Evolutionary conservation across 1,140 invertebrate species (phyloP).

Genomic region (Mercenaria mercenaria): DNA sequence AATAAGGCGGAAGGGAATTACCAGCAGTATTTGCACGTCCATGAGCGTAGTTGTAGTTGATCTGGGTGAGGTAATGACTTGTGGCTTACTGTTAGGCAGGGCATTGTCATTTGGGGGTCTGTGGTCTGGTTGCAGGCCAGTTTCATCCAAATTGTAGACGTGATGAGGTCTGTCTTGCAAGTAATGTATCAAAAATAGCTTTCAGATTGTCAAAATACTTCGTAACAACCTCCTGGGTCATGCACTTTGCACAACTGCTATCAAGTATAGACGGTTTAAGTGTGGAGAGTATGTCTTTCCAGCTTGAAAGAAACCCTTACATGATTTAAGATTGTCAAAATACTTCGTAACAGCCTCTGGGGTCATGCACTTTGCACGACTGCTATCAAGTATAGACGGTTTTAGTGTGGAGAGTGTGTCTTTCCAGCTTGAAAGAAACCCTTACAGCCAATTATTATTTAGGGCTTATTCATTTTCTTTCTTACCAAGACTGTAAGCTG

Average conservation of each 20-base stretch:
- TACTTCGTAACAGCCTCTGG: background rate
- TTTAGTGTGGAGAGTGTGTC: background rate
- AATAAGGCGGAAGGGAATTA: background rate
- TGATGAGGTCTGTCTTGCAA: background rate
- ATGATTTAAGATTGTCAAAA: slow-evolving; percentile 11
- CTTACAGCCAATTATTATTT: slow-evolving; percentile 11
- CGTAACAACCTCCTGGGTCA: too few relatives aligned
- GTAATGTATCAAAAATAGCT: background rate
- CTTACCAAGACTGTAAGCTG: background rate
- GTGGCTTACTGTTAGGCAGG: background rate
- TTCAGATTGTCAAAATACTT: too few relatives aligned
- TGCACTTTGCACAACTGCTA: too few relatives aligned
- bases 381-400: background rate
- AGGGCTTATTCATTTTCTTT: background rate
- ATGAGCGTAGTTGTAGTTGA: slow-evolving; percentile 31
- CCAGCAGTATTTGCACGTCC: slow-evolving; percentile 50
- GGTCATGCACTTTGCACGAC: too few relatives aligned
- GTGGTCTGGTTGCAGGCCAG: slow-evolving; percentile 29
- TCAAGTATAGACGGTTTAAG: too few relatives aligned
- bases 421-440: background rate
- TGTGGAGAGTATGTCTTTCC: too few relatives aligned
- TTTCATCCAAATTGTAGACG: slow-evolving; percentile 40
- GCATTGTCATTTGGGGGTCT: background rate
- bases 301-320: too few relatives aligned
- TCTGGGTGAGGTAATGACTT: slow-evolving; percentile 4